Evolutionary conservation across 2,888 invertebrate species (phyloP).

Genomic region (Chymomyza caudatula): DNA sequence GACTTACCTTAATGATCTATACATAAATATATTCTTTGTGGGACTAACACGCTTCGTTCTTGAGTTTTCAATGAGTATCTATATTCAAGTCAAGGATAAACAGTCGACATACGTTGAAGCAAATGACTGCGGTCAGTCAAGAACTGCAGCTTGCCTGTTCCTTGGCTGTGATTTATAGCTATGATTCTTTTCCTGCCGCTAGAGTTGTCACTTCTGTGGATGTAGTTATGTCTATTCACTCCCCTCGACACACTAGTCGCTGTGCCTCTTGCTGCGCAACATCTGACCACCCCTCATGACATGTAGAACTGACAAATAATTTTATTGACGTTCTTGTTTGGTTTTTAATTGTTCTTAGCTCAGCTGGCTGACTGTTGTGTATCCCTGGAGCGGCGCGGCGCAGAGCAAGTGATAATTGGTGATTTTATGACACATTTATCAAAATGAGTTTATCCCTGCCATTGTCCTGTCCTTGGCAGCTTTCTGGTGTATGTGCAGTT

Average conservation of each 20-base stretch:
- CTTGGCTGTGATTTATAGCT: conserved; percentile 65
- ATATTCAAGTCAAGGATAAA: conserved; percentile 2
- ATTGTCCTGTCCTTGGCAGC: conserved; percentile 34
- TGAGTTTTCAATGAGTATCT: too few species aligned
- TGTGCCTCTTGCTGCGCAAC: conserved; percentile 13
- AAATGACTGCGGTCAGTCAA: conserved; percentile 71
- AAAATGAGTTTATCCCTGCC: conserved; percentile 43
- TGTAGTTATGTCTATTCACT: conserved; percentile 24
- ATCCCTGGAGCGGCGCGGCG: conserved; percentile 1
- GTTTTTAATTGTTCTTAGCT: conserved; percentile 65
- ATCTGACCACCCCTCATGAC: conserved; percentile 45
- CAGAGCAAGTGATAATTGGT: conserved; percentile 70
- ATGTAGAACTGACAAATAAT: conserved; percentile 71
- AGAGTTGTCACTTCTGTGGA: conserved; percentile 62
- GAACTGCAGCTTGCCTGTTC: conserved; percentile 34
- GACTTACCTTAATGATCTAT: too few species aligned
- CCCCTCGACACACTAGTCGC: conserved; percentile 21
- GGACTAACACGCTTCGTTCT: background rate
- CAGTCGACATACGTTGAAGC: conserved; percentile 1
- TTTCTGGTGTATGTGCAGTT: conserved; percentile 14
- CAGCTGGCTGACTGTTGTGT: conserved; percentile 18
- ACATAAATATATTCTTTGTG: background rate
- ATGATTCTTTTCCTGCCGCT: conserved; percentile 65
- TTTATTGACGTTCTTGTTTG: conserved; percentile 72
- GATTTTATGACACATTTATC: conserved; percentile 73